Base-by-base conservation (phyloP, 2,797 vertebrate species). In the Falco berigora region DNA sequence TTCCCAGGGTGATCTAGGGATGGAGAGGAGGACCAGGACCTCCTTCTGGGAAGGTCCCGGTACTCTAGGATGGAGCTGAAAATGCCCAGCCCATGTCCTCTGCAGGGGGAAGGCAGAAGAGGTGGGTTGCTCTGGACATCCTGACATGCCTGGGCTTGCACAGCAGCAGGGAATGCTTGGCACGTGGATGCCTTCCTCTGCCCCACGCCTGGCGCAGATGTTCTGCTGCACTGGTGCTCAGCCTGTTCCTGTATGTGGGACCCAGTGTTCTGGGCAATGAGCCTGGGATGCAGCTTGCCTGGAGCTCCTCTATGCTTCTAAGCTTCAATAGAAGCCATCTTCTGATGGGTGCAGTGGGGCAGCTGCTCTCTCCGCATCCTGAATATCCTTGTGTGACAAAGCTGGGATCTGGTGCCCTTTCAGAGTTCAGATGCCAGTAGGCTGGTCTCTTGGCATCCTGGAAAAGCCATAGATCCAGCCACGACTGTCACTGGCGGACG, bases 401-500 rank as follows among this genome's bases (percentile, higher is more conserved):
- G 12, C 34, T 77, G 53, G 47, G 12, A 62, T 8, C 22, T 40
- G 18, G 10, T 68, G 50, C 13, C 59, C 21, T 16, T 73, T 40
- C 38, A 46, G 47, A 56, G 36, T 40, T 71, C 34, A 50, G 50
- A 10, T 47, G 50, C 18, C n/a, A 16, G 28, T 8, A 67, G 5
- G 32, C 30, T 55, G 28, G 8, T 32, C 22, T 67, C 8, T 27
- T 78, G 24, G 36, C 10, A 30, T 16, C 53, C 63, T 76, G 36
- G 50, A 72, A 52, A 78, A 87, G 46, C 20, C 25, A 6, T 4
- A 23, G 40, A 52, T 75, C 24, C 69, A 63, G 12, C 5, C 40
- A 47, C 62, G 19, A 11, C 14, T 28, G 30, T n/a, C 6, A 0
- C 1, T n/a, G 17, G 10, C 3, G 6, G 30, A 12, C 0, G 0